Percentiles rank a stretch among this genome's conserved stretches.
phyloP scores from a whole-genome alignment of 2,888 invertebrate species.

The Eueremaeus valkanovi region DNA sequence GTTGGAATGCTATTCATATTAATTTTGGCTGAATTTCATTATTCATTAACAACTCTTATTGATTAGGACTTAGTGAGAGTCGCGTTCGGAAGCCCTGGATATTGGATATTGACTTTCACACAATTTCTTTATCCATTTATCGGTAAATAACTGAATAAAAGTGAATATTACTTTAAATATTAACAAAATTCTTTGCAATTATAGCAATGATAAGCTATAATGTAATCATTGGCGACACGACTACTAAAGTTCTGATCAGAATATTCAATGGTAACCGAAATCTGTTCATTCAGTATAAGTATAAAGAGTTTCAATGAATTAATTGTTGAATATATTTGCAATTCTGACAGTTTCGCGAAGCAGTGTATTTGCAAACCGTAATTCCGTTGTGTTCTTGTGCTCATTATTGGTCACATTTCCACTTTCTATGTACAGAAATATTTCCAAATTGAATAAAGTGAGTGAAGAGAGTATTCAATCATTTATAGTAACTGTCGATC shows the following conservation, averaged over 20 bases:
- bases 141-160: slow-evolving; percentile 58
- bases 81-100: slow-evolving; percentile 72
- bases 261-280: slow-evolving; percentile 58
- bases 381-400: slow-evolving; percentile 66
- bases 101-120: slow-evolving; percentile 66
- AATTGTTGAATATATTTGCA: no score
- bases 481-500: not conserved
- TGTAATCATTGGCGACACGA: slow-evolving; percentile 78
- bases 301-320: no score
- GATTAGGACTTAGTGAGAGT: slow-evolving; percentile 65
- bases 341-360: slow-evolving; percentile 53
- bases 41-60: no score
- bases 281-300: not conserved
- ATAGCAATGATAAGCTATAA: slow-evolving; percentile 74
- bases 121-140: slow-evolving; percentile 80
- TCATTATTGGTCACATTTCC: slow-evolving; percentile 72
- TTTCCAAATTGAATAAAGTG: slow-evolving; percentile 64
- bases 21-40: no score
- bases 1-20: no score
- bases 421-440: slow-evolving; percentile 71
- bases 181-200: not conserved
- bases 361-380: slow-evolving; percentile 61
- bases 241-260: slow-evolving; percentile 73
- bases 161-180: not conserved
- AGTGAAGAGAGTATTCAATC: slow-evolving; percentile 23